Evolutionary conservation across 2,797 vertebrate genomes (phyloP), one percentile per base, ranked within the genome.

Genomic region (Rhincodon typus): DNA sequence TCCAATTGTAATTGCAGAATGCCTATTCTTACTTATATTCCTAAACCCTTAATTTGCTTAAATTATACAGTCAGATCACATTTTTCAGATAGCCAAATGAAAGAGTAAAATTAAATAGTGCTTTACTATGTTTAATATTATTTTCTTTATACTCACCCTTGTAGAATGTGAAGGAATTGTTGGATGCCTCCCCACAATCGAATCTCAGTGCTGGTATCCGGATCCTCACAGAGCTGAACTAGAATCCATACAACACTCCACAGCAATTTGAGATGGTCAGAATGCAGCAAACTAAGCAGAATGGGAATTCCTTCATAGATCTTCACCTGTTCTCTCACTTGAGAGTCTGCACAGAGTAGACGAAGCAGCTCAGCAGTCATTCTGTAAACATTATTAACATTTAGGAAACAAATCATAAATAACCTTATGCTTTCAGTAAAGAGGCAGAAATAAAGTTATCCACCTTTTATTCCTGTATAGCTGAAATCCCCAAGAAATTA

Each of bases 161-260:
- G 96, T 62, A 99, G 97, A 96, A 99, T 97, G 91, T 98, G 98
- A 95, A 99, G 98, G 19, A 99, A 97, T 87, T 99, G 98, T 96
- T 98, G 98, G 96, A 99, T 98, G 34, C 98, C 98, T 0, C 98
- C 99, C 98, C 98, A 99, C 94, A 98, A 97, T 30, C 97, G 96
- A 62, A 99, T 98, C 97, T 99, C 98, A 0, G 97, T 96, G 46
- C 98, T 98, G 96, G 97, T 97, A 95, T 98, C 98, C 0, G 98
- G 97, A 72, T 99, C 98, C 97, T 99, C 98, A 10, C 98, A 99
- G 84, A 99, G 97, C 97, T 99, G 99, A 8, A 99, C 98, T 96
- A 99, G 97, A 96, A 99, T 97, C 98, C 99, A 99, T 94, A 98
- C 97, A 0, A 98, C 69, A 69, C 98, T 99, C 98, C 98, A 98